A percentile compares a stretch with the other conserved stretches of the same genome.
Conservation (phyloP, 2,113 vertebrate genomes). For the Phyllostomus hastatus region DNA sequence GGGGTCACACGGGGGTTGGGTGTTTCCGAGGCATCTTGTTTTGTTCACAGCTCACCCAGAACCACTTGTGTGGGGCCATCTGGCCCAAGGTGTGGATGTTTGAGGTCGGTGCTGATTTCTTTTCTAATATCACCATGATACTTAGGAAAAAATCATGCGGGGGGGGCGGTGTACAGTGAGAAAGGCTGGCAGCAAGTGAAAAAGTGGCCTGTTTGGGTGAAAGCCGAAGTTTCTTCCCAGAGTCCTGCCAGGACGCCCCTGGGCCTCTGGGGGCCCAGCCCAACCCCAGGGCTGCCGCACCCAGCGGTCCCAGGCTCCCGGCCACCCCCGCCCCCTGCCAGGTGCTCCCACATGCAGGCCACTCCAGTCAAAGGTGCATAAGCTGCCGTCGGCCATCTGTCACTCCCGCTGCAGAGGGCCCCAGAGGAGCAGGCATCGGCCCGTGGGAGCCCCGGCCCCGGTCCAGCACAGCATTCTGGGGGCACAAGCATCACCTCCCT, state of each 20-base stretch:
- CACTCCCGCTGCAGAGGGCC: not conserved
- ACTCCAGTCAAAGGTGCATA: not conserved
- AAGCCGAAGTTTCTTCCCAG: not conserved
- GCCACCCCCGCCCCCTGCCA: fast-evolving
- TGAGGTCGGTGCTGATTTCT: not conserved
- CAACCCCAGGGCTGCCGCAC: not conserved
- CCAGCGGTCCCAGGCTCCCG: not conserved
- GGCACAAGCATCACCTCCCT: not conserved
- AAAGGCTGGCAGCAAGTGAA: not conserved
- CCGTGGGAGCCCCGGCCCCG: not conserved
- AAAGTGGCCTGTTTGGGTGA: not conserved
- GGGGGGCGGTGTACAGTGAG: not conserved
- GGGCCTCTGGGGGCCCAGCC: not conserved
- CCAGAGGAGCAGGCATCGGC: not conserved
- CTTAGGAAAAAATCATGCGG: not conserved
- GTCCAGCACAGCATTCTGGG: not conserved
- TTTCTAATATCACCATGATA: not conserved
- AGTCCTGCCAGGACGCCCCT: not conserved
- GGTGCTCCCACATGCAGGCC: not conserved
- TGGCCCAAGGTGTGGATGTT: not conserved
- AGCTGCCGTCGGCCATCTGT: not conserved
- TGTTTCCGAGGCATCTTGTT: not conserved
- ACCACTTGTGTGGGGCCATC: not conserved
- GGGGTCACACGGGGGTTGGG: not conserved
- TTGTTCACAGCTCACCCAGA: not conserved